Percentiles rank a stretch among this genome's conserved stretches.
phyloP scores from a whole-genome alignment of 2,113 vertebrate species.

The Turdus rufiventris region DNA sequence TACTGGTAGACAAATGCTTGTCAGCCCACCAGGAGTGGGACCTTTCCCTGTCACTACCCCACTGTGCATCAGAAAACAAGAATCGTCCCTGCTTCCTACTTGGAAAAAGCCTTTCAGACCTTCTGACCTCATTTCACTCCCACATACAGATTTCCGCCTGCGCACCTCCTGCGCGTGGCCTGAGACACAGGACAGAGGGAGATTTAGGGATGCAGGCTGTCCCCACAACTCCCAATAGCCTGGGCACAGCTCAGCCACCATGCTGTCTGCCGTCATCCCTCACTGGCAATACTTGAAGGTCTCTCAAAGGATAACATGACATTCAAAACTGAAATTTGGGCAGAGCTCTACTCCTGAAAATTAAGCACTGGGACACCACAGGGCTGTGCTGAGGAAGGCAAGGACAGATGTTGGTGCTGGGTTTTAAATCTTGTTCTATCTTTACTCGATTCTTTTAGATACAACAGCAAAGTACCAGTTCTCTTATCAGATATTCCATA shows the following conservation, averaged over 20 bases:
- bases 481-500: background rate
- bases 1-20: background rate
- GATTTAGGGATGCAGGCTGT: background rate
- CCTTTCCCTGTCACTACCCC: background rate
- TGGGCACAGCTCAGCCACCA: background rate
- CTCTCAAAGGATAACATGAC: background rate
- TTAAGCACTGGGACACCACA: background rate
- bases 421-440: background rate
- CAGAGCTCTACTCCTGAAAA: background rate
- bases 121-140: background rate
- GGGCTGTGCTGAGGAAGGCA: background rate
- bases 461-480: background rate
- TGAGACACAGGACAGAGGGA: background rate
- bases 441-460: background rate
- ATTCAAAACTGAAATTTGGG: background rate
- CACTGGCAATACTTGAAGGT: background rate
- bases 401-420: background rate
- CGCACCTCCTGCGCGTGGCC: fast-evolving
- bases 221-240: background rate
- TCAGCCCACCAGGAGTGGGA: background rate
- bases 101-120: background rate
- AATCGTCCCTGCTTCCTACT: background rate
- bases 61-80: background rate
- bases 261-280: fast-evolving
- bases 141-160: background rate